These are phyloP conservation scores for Mormyrops attenuatus DNA, from an alignment of 2,797 vertebrate genomes.

Conservation along the genomic window DNA sequence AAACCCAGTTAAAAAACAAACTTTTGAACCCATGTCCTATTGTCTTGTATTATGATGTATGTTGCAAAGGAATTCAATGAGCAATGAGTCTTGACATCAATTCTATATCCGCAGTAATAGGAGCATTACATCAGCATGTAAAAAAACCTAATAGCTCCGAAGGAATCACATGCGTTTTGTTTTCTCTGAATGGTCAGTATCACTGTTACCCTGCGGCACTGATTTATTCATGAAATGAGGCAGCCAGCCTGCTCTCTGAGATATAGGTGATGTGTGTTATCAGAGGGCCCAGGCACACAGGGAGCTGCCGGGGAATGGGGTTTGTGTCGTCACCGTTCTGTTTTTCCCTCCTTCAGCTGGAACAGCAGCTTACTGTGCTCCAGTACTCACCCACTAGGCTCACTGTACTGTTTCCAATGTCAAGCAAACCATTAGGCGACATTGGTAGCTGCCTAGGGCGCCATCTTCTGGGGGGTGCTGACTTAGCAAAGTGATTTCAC, in stretches of 20 bases:
- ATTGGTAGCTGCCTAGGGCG: background rate
- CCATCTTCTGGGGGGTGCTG: background rate
- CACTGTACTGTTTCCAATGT: background rate
- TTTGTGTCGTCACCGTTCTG: background rate
- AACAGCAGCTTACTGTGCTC: background rate
- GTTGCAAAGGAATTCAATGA: background rate
- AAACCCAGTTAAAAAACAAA: background rate
- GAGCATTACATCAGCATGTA: background rate
- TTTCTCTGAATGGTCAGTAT: conserved; percentile 7
- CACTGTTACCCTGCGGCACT: background rate
- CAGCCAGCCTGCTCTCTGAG: background rate
- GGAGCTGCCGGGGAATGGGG: background rate
- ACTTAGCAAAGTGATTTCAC: background rate
- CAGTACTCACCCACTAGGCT: background rate
- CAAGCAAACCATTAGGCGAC: background rate
- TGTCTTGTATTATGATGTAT: background rate
- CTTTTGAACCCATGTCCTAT: background rate
- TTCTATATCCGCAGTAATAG: conserved; percentile 32
- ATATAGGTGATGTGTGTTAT: conserved; percentile 3
- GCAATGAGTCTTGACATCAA: conserved; percentile 24
- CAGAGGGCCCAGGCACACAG: background rate
- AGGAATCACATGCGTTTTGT: background rate
- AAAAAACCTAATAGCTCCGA: background rate
- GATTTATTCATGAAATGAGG: conserved; percentile 1
- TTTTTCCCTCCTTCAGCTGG: background rate